phyloP scores from a whole-genome alignment of 2,888 invertebrate species.

The Lasioglossum oenotherae region DNA sequence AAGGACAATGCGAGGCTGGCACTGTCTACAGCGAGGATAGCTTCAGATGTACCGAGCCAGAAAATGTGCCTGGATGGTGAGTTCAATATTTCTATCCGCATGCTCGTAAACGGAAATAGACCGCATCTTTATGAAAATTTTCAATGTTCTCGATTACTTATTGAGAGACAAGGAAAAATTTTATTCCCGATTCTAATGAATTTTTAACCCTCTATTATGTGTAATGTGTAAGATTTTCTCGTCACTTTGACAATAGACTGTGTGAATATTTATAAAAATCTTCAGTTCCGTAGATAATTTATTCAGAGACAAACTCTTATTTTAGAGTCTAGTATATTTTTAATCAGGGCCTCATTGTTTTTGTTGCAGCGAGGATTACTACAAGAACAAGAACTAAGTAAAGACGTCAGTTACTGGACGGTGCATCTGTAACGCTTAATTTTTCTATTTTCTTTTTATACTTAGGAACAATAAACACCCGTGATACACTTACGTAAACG shows the following conservation, averaged over 20 bases:
- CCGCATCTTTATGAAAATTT: not conserved
- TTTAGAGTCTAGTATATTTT: too few species aligned
- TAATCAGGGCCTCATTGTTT: not conserved
- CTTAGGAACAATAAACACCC: slow-evolving; percentile 76
- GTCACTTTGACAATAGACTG: not conserved
- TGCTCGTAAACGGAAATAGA: not conserved
- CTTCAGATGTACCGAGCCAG: slow-evolving; percentile 91
- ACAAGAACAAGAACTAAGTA: slow-evolving; percentile 85
- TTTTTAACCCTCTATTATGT: not conserved
- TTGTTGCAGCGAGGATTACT: slow-evolving; percentile 89
- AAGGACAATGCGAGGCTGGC: slow-evolving; percentile 90
- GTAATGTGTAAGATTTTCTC: not conserved
- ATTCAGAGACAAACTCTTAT: not conserved
- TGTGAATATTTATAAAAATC: not conserved
- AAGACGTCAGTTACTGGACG: slow-evolving; percentile 56
- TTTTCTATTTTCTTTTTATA: slow-evolving; percentile 60
- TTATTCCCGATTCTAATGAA: not conserved
- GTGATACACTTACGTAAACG: slow-evolving; percentile 75
- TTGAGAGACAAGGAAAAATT: not conserved
- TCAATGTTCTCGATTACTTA: not conserved
- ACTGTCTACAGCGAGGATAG: slow-evolving; percentile 92
- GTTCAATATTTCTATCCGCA: slow-evolving; percentile 42
- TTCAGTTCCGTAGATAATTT: not conserved
- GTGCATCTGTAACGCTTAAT: slow-evolving; percentile 65
- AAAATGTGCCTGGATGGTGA: slow-evolving; percentile 92